Evolutionary conservation across 2,888 invertebrate species (phyloP).

Genomic region (Pediacus dermestoides): DNA sequence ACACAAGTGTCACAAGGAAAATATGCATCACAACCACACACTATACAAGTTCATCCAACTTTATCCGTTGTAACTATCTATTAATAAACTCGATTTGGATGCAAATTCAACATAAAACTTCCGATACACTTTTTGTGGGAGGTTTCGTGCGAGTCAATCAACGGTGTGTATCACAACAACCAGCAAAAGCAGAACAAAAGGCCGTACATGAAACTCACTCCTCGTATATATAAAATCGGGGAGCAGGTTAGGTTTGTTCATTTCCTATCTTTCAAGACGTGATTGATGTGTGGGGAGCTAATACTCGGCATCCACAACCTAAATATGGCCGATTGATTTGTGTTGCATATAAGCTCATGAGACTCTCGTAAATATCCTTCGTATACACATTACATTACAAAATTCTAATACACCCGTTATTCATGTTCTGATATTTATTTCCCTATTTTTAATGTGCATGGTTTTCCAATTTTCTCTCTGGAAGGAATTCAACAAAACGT

Average conservation of each 20-base stretch:
- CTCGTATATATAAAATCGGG: constrained; percentile 41
- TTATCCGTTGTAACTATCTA: constrained; percentile 10
- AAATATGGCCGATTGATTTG: constrained; percentile 9
- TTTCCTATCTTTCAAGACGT: constrained; percentile 50
- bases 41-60: constrained; percentile 3
- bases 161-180: constrained; percentile 23
- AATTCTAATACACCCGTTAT: too few relatives aligned
- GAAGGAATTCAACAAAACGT: too few relatives aligned
- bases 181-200: constrained; percentile 37
- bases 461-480: too few relatives aligned
- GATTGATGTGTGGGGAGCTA: constrained; percentile 47
- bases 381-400: too few relatives aligned
- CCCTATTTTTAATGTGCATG: too few relatives aligned
- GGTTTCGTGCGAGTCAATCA: constrained; percentile 39
- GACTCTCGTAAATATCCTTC: constrained; percentile 1
- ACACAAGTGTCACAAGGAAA: constrained; percentile 7
- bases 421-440: too few relatives aligned
- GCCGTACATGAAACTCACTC: constrained; percentile 39
- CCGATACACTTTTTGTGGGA: constrained; percentile 13
- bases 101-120: constrained; percentile 18
- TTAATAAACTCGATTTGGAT: constrained; percentile 15
- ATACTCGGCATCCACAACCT: constrained; percentile 6
- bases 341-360: constrained; percentile 5
- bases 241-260: constrained; percentile 47
- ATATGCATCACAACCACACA: constrained; percentile 7